These are phyloP conservation scores for Drosophila miranda DNA, from an alignment of 1,140 invertebrate species.

Conservation along the genomic window DNA sequence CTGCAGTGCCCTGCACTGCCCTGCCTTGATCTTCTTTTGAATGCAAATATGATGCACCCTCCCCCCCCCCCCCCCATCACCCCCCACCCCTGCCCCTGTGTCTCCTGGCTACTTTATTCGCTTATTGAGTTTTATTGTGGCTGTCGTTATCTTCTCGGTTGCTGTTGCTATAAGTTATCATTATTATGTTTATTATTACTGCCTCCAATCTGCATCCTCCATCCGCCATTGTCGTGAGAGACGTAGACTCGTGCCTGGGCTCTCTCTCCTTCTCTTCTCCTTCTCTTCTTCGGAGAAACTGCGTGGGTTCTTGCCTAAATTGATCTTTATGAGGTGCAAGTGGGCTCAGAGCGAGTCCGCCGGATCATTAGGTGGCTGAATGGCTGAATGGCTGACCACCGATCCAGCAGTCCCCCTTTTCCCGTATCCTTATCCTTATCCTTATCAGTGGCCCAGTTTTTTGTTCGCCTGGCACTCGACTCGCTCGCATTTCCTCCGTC, in stretches of 20 bases:
- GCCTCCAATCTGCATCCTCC: slow-evolving; percentile 4
- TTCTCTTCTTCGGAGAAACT: slow-evolving; percentile 3
- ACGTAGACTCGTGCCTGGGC: slow-evolving; percentile 11
- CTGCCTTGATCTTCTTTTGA: slow-evolving; percentile 12
- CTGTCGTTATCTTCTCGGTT: slow-evolving; percentile 44
- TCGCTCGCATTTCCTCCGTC: slow-evolving; percentile 39
- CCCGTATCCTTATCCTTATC: slow-evolving; percentile 5
- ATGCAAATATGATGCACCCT: slow-evolving; percentile 59
- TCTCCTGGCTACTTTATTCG: slow-evolving; percentile 53
- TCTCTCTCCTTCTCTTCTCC: neutral
- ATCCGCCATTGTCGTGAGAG: slow-evolving; percentile 24
- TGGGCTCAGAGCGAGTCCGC: neutral
- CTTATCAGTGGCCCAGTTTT: slow-evolving; percentile 13
- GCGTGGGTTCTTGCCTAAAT: slow-evolving; percentile 27
- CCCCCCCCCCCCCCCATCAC: neutral
- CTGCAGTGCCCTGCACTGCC: neutral
- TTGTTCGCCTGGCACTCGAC: neutral
- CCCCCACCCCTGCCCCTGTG: neutral
- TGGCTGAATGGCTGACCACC: neutral
- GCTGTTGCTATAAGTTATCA: slow-evolving; percentile 46
- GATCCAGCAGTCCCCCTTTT: neutral
- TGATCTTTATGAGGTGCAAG: slow-evolving; percentile 52
- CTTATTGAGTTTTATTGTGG: slow-evolving; percentile 72
- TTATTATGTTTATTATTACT: slow-evolving; percentile 64
- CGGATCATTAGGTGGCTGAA: slow-evolving; percentile 1